Percentiles rank a stretch among this genome's conserved stretches.
phyloP scores from a whole-genome alignment of 2,113 vertebrate species.

The Acanthochromis polyacanthus region DNA sequence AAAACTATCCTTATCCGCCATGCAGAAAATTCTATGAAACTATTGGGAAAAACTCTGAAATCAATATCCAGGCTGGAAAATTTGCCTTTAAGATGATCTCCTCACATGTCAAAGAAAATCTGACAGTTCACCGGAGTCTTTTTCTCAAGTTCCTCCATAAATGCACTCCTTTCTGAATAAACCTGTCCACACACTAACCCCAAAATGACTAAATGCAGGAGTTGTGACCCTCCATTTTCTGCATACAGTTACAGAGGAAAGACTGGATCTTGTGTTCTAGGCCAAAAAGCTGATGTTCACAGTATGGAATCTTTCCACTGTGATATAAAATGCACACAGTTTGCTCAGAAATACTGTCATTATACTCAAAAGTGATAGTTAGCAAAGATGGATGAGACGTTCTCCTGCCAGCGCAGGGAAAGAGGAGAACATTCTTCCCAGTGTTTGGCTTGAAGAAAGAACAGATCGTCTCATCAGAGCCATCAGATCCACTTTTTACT shows the following conservation, averaged over 20 bases:
- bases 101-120: slow-evolving; percentile 36
- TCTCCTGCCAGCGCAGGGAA: slow-evolving; percentile 63
- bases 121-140: slow-evolving; percentile 34
- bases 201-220: slow-evolving; percentile 43
- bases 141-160: slow-evolving; percentile 22
- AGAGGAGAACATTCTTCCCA: slow-evolving; percentile 60
- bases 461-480: slow-evolving; percentile 38
- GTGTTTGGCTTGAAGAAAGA: slow-evolving; percentile 47
- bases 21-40: too few relatives aligned
- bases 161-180: slow-evolving; percentile 36
- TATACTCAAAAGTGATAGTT: slow-evolving; percentile 74
- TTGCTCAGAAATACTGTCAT: slow-evolving; percentile 71
- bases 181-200: slow-evolving; percentile 44
- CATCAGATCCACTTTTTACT: slow-evolving; percentile 2
- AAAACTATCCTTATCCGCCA: too few relatives aligned
- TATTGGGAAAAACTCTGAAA: not conserved
- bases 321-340: slow-evolving; percentile 67
- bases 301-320: slow-evolving; percentile 46
- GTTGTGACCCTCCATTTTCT: slow-evolving; percentile 17
- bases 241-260: slow-evolving; percentile 31
- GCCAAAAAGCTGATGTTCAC: slow-evolving; percentile 53
- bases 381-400: slow-evolving; percentile 67
- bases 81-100: not conserved
- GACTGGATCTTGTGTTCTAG: slow-evolving; percentile 17
- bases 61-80: not conserved